phyloP scores from a whole-genome alignment of 1,140 invertebrate species.

The Panagrolaimus sp. region DNA sequence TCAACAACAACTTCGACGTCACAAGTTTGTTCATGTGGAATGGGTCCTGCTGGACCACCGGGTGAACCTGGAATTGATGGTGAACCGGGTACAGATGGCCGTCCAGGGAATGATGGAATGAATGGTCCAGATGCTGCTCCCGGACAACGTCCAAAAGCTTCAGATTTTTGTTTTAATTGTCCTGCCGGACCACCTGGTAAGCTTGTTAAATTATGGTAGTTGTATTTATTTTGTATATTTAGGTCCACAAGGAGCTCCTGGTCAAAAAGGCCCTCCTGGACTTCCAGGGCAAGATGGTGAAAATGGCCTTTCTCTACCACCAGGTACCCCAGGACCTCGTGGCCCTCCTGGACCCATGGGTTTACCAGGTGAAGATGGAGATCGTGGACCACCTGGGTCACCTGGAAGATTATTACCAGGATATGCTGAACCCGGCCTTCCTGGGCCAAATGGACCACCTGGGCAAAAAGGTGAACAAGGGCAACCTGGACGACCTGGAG shows the following conservation, averaged over 20 bases:
- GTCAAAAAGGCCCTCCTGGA: conserved; percentile 6
- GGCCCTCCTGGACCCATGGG: not conserved
- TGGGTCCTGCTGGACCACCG: conserved; percentile 14
- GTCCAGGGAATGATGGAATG: conserved; percentile 19
- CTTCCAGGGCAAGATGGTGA: not conserved
- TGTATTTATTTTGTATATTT: not conserved
- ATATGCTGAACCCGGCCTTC: too few relatives aligned
- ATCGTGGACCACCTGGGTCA: not conserved
- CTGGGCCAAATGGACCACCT: conserved; percentile 11
- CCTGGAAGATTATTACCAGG: not conserved
- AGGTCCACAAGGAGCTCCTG: conserved; percentile 4
- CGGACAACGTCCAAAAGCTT: conserved; percentile 20
- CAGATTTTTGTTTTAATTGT: conserved; percentile 31
- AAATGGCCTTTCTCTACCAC: not conserved
- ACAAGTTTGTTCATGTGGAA: conserved; percentile 15
- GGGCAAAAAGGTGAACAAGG: not conserved
- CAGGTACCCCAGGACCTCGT: not conserved
- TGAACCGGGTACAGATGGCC: conserved; percentile 21
- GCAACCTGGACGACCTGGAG: not conserved
- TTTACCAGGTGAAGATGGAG: conserved; percentile 11
- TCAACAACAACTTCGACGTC: too few relatives aligned
- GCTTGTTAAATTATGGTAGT: not conserved
- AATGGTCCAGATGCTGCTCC: conserved; percentile 26
- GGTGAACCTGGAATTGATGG: conserved; percentile 18
- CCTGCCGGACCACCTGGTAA: conserved; percentile 17